phyloP scores from a whole-genome alignment of 2,113 vertebrate genomes.

The Eretmochelys imbricata region DNA sequence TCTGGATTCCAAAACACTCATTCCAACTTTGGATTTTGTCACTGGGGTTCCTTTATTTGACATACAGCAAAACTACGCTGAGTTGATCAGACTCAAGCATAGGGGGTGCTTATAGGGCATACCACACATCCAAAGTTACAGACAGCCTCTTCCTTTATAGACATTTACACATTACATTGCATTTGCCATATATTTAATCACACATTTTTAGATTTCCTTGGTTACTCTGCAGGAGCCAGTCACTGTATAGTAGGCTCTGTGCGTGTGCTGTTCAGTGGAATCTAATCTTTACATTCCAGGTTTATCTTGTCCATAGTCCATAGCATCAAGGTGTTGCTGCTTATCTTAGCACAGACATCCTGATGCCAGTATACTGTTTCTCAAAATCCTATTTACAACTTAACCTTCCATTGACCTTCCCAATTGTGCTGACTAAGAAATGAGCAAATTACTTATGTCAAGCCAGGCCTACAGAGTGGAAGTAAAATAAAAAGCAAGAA shows the following conservation, averaged over 20 bases:
- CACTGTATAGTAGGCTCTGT: neutral
- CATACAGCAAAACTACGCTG: too few species aligned
- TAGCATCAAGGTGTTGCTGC: neutral
- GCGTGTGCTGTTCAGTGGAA: neutral
- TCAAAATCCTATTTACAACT: neutral
- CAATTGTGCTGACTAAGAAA: neutral
- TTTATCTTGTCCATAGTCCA: neutral
- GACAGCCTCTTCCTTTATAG: too few species aligned
- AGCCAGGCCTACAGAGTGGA: neutral
- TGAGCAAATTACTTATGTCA: neutral
- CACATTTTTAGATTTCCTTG: neutral
- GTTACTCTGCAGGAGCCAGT: neutral
- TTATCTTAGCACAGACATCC: neutral
- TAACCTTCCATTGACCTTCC: neutral
- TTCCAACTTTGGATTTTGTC: too few species aligned
- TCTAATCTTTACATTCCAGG: neutral
- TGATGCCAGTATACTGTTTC: neutral
- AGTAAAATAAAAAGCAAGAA: neutral
- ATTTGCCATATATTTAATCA: neutral
- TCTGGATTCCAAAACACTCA: too few species aligned
- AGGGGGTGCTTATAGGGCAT: too few species aligned
- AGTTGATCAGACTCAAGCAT: too few species aligned
- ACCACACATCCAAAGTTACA: too few species aligned
- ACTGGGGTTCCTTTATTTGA: too few species aligned
- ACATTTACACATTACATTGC: neutral